phyloP scores from a whole-genome alignment of 2,797 vertebrate species.

The Melanogrammus aeglefinus region DNA sequence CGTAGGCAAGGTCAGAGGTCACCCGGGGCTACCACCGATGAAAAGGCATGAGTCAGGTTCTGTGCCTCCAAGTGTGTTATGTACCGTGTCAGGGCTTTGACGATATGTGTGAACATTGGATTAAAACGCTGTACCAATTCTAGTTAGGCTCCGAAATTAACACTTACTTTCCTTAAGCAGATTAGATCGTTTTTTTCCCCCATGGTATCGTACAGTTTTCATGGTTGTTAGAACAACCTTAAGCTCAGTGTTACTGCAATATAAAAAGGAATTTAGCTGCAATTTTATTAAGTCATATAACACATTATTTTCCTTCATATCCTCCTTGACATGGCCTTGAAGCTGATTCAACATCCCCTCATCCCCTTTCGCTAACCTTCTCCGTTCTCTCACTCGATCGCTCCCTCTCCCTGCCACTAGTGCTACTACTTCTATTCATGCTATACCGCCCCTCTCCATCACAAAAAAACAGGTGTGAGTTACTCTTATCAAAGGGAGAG shows the following conservation, averaged over 20 bases:
- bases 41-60: slow-evolving; percentile 28
- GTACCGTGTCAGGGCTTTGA: neutral
- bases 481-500: slow-evolving; percentile 44
- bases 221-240: neutral
- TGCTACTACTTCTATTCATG: slow-evolving; percentile 1
- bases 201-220: neutral
- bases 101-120: neutral
- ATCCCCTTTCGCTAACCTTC: neutral
- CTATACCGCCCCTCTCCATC: slow-evolving; percentile 10
- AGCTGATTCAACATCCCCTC: neutral
- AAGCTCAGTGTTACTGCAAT: neutral
- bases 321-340: neutral
- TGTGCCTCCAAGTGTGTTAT: slow-evolving; percentile 7
- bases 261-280: neutral
- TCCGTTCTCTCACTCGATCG: neutral
- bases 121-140: slow-evolving; percentile 4
- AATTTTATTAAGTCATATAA: neutral
- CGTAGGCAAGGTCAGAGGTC: slow-evolving; percentile 49
- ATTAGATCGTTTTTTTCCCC: neutral
- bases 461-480: slow-evolving; percentile 36
- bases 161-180: neutral
- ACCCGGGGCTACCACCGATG: slow-evolving; percentile 28
- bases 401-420: neutral
- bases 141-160: slow-evolving; percentile 7
- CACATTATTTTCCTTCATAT: neutral